Evolutionary conservation across 2,113 vertebrate species (phyloP), one percentile per base, ranked within the genome.

Genomic region (Amazona guildingii): DNA sequence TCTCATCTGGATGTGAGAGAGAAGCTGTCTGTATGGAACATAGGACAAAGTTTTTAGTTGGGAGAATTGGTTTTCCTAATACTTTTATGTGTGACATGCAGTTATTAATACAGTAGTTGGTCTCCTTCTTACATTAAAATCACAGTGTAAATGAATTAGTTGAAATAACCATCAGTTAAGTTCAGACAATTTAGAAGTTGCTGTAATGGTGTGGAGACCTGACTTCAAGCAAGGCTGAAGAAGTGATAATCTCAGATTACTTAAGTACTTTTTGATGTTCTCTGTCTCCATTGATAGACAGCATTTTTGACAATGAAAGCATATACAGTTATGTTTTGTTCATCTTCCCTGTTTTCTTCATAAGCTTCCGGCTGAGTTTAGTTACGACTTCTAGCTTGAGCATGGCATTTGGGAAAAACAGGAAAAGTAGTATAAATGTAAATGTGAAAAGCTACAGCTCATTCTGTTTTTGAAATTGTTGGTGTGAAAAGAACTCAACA

Each of bases 401-500:
- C 81, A 63, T 91, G 83, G 91, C 96, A 94, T 98, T 98, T 97
- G 85, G 83, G 85, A 96, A 94, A 96, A 94, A 78, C 62, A 80
- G 92, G 62, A 91, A 94, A 97, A 93, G 94, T 86, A 97, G 96
- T 97, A 97, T 98, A 98, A 98, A 98, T 98, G 97, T 98, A 98
- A 98, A 98, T 98, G 97, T 96, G 97, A 98, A 96, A 97, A 98
- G 98, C 98, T 98, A 97, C 94, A 97, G 97, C 97, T 98, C 97
- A 94, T 98, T 98, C 97, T 95, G 95, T 31, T 98, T 98, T 98
- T 97, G 98, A 98, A 98, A 98, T 98, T 98, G 97, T 98, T 97
- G 97, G 94, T 98, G 97, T 98, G 98, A 98, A 98, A 97, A 98
- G 96, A 98, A 95, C 97, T 98, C 97, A 97, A 97, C 95, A 92